phyloP scores from a whole-genome alignment of 2,888 invertebrate species.

The Opisthograptis luteolata region DNA sequence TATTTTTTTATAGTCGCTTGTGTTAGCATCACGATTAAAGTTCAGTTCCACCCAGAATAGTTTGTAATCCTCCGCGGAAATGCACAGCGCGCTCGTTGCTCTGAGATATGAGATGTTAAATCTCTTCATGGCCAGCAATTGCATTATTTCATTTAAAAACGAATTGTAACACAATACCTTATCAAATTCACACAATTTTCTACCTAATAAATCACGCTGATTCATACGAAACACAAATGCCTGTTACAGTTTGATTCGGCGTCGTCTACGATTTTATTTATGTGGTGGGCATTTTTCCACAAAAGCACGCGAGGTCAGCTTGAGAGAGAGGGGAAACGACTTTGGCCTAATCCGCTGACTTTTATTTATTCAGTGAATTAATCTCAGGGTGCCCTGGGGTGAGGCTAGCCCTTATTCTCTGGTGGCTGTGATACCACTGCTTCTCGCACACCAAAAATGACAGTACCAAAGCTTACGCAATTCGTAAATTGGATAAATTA shows the following conservation, averaged over 20 bases:
- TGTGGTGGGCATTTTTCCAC: constrained; percentile 78
- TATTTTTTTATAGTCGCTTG: too few relatives aligned
- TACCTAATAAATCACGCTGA: constrained; percentile 1
- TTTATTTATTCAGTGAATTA: constrained; percentile 85
- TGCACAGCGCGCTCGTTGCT: too few relatives aligned
- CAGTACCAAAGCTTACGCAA: constrained; percentile 2
- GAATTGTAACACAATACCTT: not conserved
- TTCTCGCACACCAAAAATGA: constrained; percentile 33
- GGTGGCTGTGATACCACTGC: constrained; percentile 58
- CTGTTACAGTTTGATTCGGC: constrained; percentile 70
- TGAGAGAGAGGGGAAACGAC: constrained; percentile 82
- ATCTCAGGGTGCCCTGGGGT: constrained; percentile 70
- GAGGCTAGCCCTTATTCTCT: constrained; percentile 74
- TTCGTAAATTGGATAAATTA: too few relatives aligned
- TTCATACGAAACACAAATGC: constrained; percentile 34
- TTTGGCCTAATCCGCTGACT: constrained; percentile 84
- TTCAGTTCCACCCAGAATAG: too few relatives aligned
- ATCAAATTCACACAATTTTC: not conserved
- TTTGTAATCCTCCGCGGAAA: too few relatives aligned
- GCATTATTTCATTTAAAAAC: not conserved
- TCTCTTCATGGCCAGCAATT: too few relatives aligned
- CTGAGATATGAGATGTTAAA: too few relatives aligned
- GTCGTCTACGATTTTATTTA: constrained; percentile 73
- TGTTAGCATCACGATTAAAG: too few relatives aligned
- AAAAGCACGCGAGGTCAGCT: constrained; percentile 82